Evolutionary conservation across 2,797 vertebrate species (phyloP).

Genomic region (Crax fasciolata): DNA sequence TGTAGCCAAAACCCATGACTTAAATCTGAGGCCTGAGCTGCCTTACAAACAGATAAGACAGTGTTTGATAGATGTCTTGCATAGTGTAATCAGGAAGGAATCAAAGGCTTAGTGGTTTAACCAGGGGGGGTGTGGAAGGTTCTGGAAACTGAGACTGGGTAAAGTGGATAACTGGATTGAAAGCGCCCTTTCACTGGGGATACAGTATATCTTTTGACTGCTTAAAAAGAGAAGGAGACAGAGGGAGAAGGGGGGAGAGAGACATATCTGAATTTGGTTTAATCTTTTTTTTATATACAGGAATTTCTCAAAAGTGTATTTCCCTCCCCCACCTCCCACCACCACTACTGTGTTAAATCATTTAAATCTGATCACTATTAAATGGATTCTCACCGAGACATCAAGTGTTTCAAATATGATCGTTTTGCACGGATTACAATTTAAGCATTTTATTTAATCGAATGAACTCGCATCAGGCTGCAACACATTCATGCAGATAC

Average conservation of each 20-base stretch:
- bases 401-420: conserved; percentile 80
- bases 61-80: conserved; percentile 86
- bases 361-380: conserved; percentile 80
- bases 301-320: conserved; percentile 63
- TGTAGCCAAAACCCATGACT: conserved; percentile 88
- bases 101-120: conserved; percentile 82
- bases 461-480: conserved; percentile 72
- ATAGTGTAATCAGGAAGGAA: conserved; percentile 84
- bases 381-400: conserved; percentile 79
- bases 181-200: conserved; percentile 76
- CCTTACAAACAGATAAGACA: conserved; percentile 89
- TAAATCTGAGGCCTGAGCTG: conserved; percentile 88
- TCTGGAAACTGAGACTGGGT: conserved; percentile 81
- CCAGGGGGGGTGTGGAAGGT: conserved; percentile 80
- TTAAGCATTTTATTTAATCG: conserved; percentile 79
- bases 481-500: conserved; percentile 76
- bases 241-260: neutral
- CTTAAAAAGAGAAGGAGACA: neutral
- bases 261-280: conserved; percentile 67
- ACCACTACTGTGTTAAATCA: conserved; percentile 73
- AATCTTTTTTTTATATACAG: conserved; percentile 68
- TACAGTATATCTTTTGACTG: conserved; percentile 73
- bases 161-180: conserved; percentile 75
- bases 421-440: conserved; percentile 81
- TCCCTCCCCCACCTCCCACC: conserved; percentile 66